phyloP scores from a whole-genome alignment of 1,140 invertebrate species.

The Sitobion miscanthi region DNA sequence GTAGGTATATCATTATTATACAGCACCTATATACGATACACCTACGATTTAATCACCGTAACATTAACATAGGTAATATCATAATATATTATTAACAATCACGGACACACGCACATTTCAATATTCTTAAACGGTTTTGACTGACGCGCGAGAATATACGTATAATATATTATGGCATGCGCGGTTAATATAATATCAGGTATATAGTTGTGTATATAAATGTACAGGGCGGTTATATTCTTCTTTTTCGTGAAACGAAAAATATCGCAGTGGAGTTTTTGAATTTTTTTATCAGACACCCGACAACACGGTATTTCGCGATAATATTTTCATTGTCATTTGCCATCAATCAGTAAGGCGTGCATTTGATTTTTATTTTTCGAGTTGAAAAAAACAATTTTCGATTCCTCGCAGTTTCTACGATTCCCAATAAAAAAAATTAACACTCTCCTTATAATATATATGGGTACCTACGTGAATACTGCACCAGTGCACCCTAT shows the following conservation, averaged over 20 bases:
- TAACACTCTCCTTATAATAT: background rate
- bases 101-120: background rate
- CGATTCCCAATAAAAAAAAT: background rate
- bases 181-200: background rate
- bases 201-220: no score
- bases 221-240: no score
- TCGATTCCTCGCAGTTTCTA: background rate
- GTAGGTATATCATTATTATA: background rate
- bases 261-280: no score
- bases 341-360: background rate
- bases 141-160: background rate
- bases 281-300: no score
- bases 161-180: background rate
- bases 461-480: background rate
- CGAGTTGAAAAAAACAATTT: background rate
- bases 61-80: background rate
- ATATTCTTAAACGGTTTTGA: background rate
- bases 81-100: slow-evolving; percentile 1
- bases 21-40: background rate
- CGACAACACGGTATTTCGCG: background rate
- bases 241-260: no score
- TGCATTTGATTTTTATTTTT: background rate
- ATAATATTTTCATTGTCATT: background rate
- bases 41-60: background rate
- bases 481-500: background rate